Conservation (phyloP, 2,797 vertebrate genomes). For the Thamnophis elegans region DNA sequence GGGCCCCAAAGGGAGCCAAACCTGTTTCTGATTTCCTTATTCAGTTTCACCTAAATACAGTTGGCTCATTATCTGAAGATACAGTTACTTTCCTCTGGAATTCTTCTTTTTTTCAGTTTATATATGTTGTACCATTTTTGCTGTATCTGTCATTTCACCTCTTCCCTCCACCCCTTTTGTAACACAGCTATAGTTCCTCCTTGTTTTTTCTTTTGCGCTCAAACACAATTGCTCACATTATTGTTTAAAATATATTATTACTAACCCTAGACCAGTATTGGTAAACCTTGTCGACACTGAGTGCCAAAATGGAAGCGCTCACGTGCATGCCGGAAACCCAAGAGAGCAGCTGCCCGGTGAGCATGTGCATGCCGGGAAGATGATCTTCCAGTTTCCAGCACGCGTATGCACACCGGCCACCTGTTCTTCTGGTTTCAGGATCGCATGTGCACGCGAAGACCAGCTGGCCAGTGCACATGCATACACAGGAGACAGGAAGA, state of each 20-base stretch:
- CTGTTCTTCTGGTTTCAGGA: no score
- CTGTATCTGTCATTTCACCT: background rate
- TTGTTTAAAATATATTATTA: background rate
- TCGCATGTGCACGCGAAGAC: no score
- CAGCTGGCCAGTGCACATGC: no score
- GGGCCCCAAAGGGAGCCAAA: slow-evolving; percentile 14
- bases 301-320: no score
- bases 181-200: background rate
- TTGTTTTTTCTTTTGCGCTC: background rate
- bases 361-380: no score
- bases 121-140: background rate
- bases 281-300: no score
- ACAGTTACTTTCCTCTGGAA: background rate
- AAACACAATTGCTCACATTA: background rate
- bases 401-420: no score
- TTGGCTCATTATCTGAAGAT: slow-evolving; percentile 1
- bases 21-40: background rate
- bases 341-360: no score
- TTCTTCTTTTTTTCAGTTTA: slow-evolving; percentile 34
- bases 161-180: background rate
- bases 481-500: no score
- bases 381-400: no score
- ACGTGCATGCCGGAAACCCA: no score
- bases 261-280: background rate
- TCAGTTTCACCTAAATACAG: slow-evolving; percentile 23